Evolutionary conservation across 1,140 invertebrate species (phyloP), one percentile per base, ranked within the genome.

Genomic region (Trachelipus rathkii): DNA sequence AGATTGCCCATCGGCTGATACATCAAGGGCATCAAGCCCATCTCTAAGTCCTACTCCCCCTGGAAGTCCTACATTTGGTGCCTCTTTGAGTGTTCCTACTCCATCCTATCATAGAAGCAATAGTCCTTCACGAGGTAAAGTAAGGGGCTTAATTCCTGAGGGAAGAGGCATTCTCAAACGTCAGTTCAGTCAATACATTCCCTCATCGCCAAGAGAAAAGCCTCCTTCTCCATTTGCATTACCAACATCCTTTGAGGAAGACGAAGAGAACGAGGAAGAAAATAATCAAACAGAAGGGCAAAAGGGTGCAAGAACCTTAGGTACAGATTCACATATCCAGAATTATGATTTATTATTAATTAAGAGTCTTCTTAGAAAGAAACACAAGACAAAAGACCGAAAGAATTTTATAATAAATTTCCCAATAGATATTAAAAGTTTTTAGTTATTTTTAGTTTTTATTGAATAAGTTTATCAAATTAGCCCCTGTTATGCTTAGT

Each of bases 1-100:
- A 72, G 79, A 81, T 44, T 70, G 74, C 60, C 79, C 79, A 6
- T 78, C 77, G 44, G 60, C 50, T 45, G 77, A 81, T 23, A 78
- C 77, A 21, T 78, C 77, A 21, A 75, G 73, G 15, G 73, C 73
- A 13, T 75, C 73, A 5, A 75, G 73, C 33, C 73, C 73, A 33
- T 75, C 73, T 24, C 11, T 75, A n/a, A 68, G 60, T 44, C 77
- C 79, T 21, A 53, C 75, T 19, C 73, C 73, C 44, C 73, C 73
- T 10, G 53, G 69, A 67, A 75, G 24, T 15, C 73, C 73, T n/a
- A 44, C 73, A n/a, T 67, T 45, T 9, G 44, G 44, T 23, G 53
- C 60, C 9, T 75, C 73, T 8, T 8, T 68, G 8, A 53, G 50
- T 19, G 19, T 60, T 60, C 50, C 50, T 60, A 15, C 50, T 8